A percentile compares a stretch with the other conserved stretches of the same genome.
Conservation (phyloP, 92 coral and sea anemone genomes). For the Nematostella vectensis region DNA sequence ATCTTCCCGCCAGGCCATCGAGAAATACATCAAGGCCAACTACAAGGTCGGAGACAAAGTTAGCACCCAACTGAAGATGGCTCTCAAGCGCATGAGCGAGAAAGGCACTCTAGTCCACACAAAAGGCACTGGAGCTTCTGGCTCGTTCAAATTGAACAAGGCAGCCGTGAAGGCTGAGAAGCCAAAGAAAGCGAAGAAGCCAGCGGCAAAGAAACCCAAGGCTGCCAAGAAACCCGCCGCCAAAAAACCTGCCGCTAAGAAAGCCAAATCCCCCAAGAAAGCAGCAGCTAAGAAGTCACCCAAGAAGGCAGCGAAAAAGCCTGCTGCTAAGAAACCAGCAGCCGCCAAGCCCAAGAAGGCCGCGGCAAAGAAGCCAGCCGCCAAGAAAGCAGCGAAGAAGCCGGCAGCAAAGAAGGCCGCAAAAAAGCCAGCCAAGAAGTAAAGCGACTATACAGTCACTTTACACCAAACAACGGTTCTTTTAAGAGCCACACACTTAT, state of each 20-base stretch:
- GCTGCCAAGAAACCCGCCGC: constrained; percentile 24
- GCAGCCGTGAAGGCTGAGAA: constrained; percentile 17
- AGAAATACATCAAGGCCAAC: constrained; percentile 55
- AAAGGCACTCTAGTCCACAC: constrained; percentile 25
- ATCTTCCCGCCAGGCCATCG: constrained; percentile 76
- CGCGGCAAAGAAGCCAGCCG: constrained; percentile 20
- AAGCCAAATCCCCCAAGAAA: constrained; percentile 10
- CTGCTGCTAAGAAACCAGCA: constrained; percentile 19
- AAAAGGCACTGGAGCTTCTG: constrained; percentile 46
- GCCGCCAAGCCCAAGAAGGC: constrained; percentile 27
- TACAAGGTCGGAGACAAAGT: constrained; percentile 28
- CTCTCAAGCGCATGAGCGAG: constrained; percentile 31
- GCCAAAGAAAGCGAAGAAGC: constrained; percentile 26
- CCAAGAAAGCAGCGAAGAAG: constrained; percentile 26
- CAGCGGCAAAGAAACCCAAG: constrained; percentile 18
- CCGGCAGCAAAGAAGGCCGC: constrained; percentile 14
- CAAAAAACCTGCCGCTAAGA: constrained; percentile 14
- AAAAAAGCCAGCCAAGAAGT: constrained; percentile 1
- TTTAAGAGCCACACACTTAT: constrained; percentile 29
- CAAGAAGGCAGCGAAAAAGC: constrained; percentile 34
- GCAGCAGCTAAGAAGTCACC: background rate
- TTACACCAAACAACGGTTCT: too few species aligned
- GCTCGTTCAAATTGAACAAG: constrained; percentile 40
- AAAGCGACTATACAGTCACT: too few species aligned
- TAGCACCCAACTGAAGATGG: constrained; percentile 28